phyloP scores from a whole-genome alignment of 2,888 invertebrate species.

The Sphaerophoria rueppellii region DNA sequence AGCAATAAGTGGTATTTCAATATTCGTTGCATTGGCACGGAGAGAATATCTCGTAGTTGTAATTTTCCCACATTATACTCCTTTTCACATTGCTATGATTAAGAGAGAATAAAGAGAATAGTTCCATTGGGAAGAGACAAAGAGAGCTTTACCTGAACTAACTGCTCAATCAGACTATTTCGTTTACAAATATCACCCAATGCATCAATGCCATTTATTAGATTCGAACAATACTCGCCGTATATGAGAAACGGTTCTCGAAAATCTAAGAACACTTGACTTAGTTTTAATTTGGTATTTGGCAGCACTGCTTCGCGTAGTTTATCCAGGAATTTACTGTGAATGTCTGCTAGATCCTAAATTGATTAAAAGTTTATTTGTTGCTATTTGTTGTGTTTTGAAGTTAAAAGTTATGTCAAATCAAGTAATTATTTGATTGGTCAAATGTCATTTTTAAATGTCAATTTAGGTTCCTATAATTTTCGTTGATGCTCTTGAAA shows the following conservation, averaged over 20 bases:
- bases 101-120: conserved; percentile 70
- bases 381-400: too few relatives aligned
- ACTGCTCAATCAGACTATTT: conserved; percentile 80
- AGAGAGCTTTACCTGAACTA: conserved; percentile 78
- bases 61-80: conserved; percentile 97
- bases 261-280: conserved; percentile 94
- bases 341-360: conserved; percentile 93
- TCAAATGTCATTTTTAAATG: too few relatives aligned
- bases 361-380: conserved; percentile 37
- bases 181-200: conserved; percentile 84
- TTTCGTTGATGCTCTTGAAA: too few relatives aligned
- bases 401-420: too few relatives aligned
- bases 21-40: conserved; percentile 99
- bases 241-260: conserved; percentile 95
- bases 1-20: conserved; percentile 97
- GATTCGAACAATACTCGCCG: conserved; percentile 97
- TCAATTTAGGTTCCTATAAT: too few relatives aligned
- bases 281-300: conserved; percentile 84
- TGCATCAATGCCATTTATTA: conserved; percentile 93
- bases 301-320: conserved; percentile 88
- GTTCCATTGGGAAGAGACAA: too few relatives aligned
- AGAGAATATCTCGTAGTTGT: conserved; percentile 96
- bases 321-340: conserved; percentile 92
- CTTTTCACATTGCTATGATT: conserved; percentile 92
- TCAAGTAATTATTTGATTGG: too few relatives aligned